phyloP scores from a whole-genome alignment of 2,113 vertebrate genomes.

The Tyrannus savana region DNA sequence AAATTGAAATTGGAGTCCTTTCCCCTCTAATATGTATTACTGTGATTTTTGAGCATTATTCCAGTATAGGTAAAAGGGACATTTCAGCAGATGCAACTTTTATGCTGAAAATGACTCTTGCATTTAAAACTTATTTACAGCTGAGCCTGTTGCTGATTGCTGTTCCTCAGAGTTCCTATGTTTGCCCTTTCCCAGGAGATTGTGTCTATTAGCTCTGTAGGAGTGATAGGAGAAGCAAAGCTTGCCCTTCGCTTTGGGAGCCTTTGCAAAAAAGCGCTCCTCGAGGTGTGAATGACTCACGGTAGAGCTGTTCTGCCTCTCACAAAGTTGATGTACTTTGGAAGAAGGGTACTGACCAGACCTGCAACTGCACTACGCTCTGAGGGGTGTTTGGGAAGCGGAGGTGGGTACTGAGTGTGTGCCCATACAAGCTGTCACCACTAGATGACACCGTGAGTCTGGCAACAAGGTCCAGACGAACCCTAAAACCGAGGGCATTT shows the following conservation, averaged over 20 bases:
- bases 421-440: not conserved
- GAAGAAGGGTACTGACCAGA: not conserved
- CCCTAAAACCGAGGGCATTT: not conserved
- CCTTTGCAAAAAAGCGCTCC: not conserved
- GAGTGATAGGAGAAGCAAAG: not conserved
- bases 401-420: not conserved
- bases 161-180: not conserved
- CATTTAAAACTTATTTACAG: not conserved
- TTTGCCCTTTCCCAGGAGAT: not conserved
- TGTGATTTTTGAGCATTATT: not conserved
- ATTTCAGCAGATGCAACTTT: not conserved
- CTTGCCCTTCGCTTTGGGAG: not conserved
- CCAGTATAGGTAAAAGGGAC: not conserved
- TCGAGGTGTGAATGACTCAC: rapidly evolving
- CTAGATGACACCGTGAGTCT: slow-evolving; percentile 41
- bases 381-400: not conserved
- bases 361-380: rapidly evolving
- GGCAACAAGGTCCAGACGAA: not conserved
- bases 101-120: not conserved
- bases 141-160: not conserved
- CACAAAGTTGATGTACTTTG: not conserved
- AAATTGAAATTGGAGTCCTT: not conserved
- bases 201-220: not conserved
- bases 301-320: not conserved
- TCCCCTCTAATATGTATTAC: not conserved